Conservation (phyloP, 2,888 invertebrate species). For the Andricus curvator region DNA sequence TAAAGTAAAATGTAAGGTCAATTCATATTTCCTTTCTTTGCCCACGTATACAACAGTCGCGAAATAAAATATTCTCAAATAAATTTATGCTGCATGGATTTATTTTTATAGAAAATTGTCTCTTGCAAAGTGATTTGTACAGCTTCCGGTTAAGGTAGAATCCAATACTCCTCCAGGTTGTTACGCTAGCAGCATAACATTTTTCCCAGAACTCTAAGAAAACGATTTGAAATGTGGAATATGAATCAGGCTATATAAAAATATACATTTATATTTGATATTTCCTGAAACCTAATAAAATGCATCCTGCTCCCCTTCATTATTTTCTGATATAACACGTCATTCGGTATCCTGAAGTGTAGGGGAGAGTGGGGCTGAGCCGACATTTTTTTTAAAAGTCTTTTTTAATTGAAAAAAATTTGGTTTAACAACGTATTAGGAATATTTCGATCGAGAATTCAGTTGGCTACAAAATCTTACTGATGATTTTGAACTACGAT, state of each 20-base stretch:
- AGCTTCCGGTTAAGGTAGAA: not conserved
- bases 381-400: no score
- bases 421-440: no score
- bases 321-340: not conserved
- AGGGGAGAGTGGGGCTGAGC: not conserved
- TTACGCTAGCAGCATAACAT: not conserved
- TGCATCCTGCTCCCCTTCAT: not conserved
- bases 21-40: no score
- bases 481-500: no score
- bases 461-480: no score
- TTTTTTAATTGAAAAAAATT: no score
- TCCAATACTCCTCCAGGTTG: not conserved
- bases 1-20: no score
- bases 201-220: not conserved
- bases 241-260: not conserved
- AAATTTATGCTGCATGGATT: not conserved
- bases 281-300: conserved; percentile 28
- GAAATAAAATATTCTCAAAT: not conserved
- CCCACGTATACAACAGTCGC: not conserved
- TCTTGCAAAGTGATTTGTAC: not conserved
- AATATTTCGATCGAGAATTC: no score
- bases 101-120: not conserved
- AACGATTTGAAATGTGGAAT: not conserved
- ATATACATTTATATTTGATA: not conserved
- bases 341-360: not conserved